Evolutionary conservation across 1,140 invertebrate species (phyloP).

Genomic region (Pseudoatta argentina): DNA sequence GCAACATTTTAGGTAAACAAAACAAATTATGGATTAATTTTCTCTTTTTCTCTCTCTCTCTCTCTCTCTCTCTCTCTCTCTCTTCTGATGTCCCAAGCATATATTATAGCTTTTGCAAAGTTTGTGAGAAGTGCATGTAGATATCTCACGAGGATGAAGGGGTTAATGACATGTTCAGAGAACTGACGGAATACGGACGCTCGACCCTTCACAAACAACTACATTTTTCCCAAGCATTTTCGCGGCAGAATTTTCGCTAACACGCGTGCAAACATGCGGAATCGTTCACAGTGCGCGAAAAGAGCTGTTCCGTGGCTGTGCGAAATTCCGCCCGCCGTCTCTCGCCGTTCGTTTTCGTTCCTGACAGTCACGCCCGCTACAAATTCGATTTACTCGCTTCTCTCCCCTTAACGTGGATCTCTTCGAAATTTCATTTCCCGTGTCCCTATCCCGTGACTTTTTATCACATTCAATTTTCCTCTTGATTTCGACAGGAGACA

Average conservation of each 20-base stretch:
- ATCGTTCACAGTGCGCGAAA: constrained; percentile 32
- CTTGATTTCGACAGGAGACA: background rate
- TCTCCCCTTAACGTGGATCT: constrained; percentile 36
- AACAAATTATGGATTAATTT: background rate
- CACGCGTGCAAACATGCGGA: constrained; percentile 58
- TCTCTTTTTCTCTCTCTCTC: background rate
- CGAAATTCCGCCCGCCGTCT: constrained; percentile 42
- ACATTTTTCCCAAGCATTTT: constrained; percentile 50
- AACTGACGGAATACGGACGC: constrained; percentile 28
- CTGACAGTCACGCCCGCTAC: constrained; percentile 55
- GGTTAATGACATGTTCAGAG: constrained; percentile 43
- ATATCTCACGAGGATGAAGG: background rate
- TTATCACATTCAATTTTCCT: constrained; percentile 29
- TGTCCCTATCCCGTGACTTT: constrained; percentile 37
- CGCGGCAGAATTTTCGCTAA: constrained; percentile 60
- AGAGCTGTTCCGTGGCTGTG: constrained; percentile 58
- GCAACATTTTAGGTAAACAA: background rate
- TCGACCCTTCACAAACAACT: constrained; percentile 34
- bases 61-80: background rate
- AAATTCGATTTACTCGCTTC: constrained; percentile 57
- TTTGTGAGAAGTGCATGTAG: background rate
- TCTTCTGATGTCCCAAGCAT: background rate
- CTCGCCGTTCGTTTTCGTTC: constrained; percentile 41
- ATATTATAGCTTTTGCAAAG: background rate
- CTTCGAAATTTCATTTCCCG: constrained; percentile 63